phyloP scores from a whole-genome alignment of 1,140 invertebrate species.

The Acromyrmex charruanus region DNA sequence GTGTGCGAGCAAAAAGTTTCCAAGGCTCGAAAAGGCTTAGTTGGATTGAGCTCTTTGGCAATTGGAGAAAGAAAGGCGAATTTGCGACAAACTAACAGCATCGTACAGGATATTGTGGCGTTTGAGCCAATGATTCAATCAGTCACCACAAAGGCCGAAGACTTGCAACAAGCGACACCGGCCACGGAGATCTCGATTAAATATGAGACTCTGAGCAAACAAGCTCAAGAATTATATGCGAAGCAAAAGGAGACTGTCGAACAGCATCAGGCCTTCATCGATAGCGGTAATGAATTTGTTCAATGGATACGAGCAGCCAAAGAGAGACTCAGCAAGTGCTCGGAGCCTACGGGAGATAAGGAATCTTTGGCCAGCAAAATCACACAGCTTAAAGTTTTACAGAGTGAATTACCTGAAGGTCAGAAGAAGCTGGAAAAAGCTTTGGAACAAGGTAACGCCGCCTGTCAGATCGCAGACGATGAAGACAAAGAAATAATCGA shows the following conservation, averaged over 20 bases:
- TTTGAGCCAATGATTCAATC: constrained; percentile 98
- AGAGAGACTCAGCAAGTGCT: constrained; percentile 96
- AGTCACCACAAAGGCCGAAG: constrained; percentile 96
- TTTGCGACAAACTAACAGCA: constrained; percentile 96
- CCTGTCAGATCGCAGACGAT: constrained; percentile 93
- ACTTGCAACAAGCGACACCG: constrained; percentile 94
- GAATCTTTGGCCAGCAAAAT: constrained; percentile 95
- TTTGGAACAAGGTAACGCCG: constrained; percentile 93
- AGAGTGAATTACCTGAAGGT: constrained; percentile 93
- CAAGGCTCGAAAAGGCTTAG: constrained; percentile 91
- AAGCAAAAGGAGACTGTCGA: constrained; percentile 96
- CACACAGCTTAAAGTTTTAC: constrained; percentile 93
- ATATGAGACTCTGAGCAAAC: constrained; percentile 95
- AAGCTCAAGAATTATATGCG: constrained; percentile 96
- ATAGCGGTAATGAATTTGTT: constrained; percentile 96
- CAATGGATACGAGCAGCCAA: constrained; percentile 96
- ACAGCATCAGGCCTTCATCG: constrained; percentile 95
- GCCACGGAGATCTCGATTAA: constrained; percentile 96
- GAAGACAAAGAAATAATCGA: constrained; percentile 96
- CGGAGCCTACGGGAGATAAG: constrained; percentile 97
- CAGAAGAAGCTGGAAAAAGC: constrained; percentile 94
- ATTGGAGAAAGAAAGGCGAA: constrained; percentile 95
- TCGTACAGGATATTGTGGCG: constrained; percentile 97
- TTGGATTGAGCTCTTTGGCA: constrained; percentile 92
- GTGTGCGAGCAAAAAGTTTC: constrained; percentile 95